Conservation (phyloP, 1,140 invertebrate genomes). For the Aleiodes sp. region DNA sequence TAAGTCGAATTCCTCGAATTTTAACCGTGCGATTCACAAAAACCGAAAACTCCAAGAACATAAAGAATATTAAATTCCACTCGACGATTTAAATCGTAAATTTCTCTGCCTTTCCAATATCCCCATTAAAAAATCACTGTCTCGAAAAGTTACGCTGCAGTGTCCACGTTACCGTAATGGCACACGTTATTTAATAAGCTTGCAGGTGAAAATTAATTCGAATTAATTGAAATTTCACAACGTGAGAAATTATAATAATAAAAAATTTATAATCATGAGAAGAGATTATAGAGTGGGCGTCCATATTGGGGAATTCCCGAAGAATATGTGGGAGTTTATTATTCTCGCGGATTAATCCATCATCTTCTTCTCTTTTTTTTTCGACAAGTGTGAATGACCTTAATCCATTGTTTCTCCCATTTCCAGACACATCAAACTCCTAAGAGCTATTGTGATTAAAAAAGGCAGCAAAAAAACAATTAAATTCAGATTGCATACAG, state of each 20-base stretch:
- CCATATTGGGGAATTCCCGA: neutral
- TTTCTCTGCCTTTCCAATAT: too few relatives aligned
- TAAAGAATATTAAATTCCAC: too few relatives aligned
- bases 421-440: neutral
- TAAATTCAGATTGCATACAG: slow-evolving; percentile 11
- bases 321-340: neutral
- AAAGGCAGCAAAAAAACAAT: slow-evolving; percentile 9
- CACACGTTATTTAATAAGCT: neutral
- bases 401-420: slow-evolving; percentile 22
- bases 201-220: neutral
- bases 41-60: too few relatives aligned
- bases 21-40: too few relatives aligned
- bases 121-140: too few relatives aligned
- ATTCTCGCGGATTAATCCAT: neutral
- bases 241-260: neutral
- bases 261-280: neutral
- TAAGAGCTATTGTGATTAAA: too few relatives aligned
- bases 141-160: too few relatives aligned
- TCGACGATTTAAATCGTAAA: too few relatives aligned
- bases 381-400: slow-evolving; percentile 16
- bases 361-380: slow-evolving; percentile 4
- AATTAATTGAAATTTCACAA: neutral
- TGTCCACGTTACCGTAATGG: too few relatives aligned
- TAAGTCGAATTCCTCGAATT: too few relatives aligned
- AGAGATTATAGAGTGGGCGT: neutral